Evolutionary conservation across 1,140 invertebrate genomes (phyloP).

Genomic region (Ceratina australensis): DNA sequence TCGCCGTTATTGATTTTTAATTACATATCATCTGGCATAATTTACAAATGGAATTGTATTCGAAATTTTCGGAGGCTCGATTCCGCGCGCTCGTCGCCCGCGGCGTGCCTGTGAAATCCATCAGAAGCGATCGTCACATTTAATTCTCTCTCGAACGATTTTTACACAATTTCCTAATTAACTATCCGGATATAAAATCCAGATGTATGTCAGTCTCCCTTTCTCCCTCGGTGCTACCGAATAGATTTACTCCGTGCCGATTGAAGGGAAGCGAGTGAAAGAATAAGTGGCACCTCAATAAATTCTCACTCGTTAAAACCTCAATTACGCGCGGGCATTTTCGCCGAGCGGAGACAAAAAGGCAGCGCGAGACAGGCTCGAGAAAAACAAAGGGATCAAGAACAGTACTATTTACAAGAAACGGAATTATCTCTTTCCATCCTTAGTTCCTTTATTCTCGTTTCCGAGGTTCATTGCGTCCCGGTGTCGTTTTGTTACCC

Average conservation of each 20-base stretch:
- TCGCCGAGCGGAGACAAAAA: slow-evolving; percentile 33
- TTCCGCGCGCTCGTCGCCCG: background rate
- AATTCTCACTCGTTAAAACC: slow-evolving; percentile 56
- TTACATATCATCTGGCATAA: too few relatives aligned
- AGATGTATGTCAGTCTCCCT: too few relatives aligned
- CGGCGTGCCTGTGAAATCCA: background rate
- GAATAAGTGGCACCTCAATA: slow-evolving; percentile 44
- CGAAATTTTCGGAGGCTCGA: too few relatives aligned
- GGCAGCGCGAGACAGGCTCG: slow-evolving; percentile 2
- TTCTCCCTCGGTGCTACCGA: background rate
- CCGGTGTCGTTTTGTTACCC: slow-evolving; percentile 8
- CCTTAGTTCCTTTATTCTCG: background rate
- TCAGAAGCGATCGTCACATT: background rate
- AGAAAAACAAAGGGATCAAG: slow-evolving; percentile 23
- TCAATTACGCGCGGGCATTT: slow-evolving; percentile 48
- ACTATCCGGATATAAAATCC: background rate
- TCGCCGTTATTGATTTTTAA: too few relatives aligned
- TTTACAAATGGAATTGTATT: too few relatives aligned
- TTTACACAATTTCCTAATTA: slow-evolving; percentile 25
- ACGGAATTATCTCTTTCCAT: background rate
- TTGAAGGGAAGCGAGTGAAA: background rate
- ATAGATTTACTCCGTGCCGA: background rate
- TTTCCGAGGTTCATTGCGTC: background rate
- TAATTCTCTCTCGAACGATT: background rate
- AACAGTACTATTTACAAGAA: background rate